Evolutionary conservation across 2,888 invertebrate genomes (phyloP), one percentile per base, ranked within the genome.

Genomic region (Diarsia rubi): DNA sequence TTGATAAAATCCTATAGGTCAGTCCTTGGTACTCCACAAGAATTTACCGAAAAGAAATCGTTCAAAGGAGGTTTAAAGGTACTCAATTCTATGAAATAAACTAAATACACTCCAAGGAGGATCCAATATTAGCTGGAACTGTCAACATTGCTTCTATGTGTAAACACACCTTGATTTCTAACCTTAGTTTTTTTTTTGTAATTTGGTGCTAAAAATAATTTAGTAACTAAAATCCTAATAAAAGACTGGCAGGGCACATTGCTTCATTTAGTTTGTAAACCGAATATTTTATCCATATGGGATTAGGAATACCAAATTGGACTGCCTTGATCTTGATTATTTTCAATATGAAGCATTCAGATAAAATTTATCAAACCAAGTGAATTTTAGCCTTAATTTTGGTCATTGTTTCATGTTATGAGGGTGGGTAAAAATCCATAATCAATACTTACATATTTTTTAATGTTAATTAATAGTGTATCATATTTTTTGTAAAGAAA

Each of bases 81-180:
- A 21, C 11, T 47, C 16, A 45, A 24, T 24, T 59, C 16, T 27
- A 14, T 19, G n/a, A 24, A 24, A 52, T 27, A 3, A 21, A 21
- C 27, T 6, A 19, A 24, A 42, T 21, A 42, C 14, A 31, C 11
- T 42, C 16, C 14, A 57, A 45, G 21, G 16, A 65, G 1, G 14
- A 14, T 37, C 1, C 0, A 45, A 0, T 31, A 45, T n/a, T 37
- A 5, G 9, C 44, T 31, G 14, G 31, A 62, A 47, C 24, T 77
- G 68, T 81, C 84, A 84, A 74, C 81, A 80, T 67, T 47, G n/a
- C 4, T 16, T 27, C 21, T 47, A 37, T 62, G 37, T 68, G 67
- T 68, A 60, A 49, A 77, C 76, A 70, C 60, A 83, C 78, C 47
- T 66, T 24, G 12, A n/a, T 37, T 62, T 52, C 8, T 83, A 79